A percentile compares a stretch with the other conserved stretches of the same genome.
Evolutionary conservation across 2,113 vertebrate genomes (phyloP).

Genomic region (Amphilophus citrinellus): DNA sequence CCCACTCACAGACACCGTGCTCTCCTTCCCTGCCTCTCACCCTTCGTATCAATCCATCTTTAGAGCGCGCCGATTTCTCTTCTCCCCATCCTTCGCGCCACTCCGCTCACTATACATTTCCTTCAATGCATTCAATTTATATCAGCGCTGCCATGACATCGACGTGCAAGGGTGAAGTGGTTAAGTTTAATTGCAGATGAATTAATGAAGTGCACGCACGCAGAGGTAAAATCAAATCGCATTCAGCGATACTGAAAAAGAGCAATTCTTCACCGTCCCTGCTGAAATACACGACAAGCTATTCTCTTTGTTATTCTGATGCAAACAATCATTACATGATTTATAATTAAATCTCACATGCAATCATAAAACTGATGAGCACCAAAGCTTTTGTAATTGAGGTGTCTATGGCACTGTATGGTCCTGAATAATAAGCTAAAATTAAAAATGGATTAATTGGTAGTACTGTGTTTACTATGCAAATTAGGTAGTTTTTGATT

Average conservation of each 20-base stretch:
- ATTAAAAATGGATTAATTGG: slow-evolving; percentile 38
- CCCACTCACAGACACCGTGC: slow-evolving; percentile 4
- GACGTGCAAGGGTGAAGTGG: slow-evolving; percentile 43
- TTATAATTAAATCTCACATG: slow-evolving; percentile 62
- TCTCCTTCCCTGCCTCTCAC: slow-evolving; percentile 21
- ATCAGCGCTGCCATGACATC: background rate
- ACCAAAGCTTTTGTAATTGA: slow-evolving; percentile 49
- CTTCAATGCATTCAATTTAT: background rate
- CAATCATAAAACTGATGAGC: slow-evolving; percentile 52
- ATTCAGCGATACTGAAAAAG: slow-evolving; percentile 24
- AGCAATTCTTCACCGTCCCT: background rate
- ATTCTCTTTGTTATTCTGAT: slow-evolving; percentile 34
- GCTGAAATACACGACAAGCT: slow-evolving; percentile 25
- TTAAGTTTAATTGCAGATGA: slow-evolving; percentile 70
- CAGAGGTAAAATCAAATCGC: slow-evolving; percentile 4
- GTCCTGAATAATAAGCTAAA: slow-evolving; percentile 49
- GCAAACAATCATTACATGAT: slow-evolving; percentile 47
- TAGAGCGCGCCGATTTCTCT: background rate
- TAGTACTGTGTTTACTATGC: slow-evolving; percentile 39
- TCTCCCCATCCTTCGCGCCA: background rate
- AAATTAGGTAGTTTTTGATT: slow-evolving; percentile 32
- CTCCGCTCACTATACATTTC: background rate
- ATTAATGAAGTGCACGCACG: slow-evolving; percentile 56
- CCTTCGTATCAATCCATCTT: slow-evolving; percentile 43
- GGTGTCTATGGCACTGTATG: slow-evolving; percentile 29